phyloP scores from a whole-genome alignment of 2,888 invertebrate genomes.

The Eudemis profundana region DNA sequence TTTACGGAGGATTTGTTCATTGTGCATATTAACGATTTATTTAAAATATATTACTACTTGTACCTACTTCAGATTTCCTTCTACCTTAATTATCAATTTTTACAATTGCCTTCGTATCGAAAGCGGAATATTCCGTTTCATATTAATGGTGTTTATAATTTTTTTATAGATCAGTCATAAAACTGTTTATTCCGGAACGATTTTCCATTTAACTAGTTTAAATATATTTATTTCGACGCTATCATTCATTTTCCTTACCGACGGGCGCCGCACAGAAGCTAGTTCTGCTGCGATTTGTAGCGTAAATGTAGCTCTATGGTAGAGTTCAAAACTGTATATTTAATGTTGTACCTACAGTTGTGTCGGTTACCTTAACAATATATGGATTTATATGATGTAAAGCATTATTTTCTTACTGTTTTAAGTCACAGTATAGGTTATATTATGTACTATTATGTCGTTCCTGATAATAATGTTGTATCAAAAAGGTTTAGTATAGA shows the following conservation, averaged over 20 bases:
- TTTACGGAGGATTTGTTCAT: background rate
- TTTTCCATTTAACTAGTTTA: no score
- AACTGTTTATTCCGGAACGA: no score
- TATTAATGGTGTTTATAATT: no score
- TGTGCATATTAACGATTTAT: no score
- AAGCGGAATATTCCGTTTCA: no score
- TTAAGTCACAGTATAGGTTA: background rate
- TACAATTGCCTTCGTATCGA: no score
- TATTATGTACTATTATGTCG: background rate
- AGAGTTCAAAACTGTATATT: background rate
- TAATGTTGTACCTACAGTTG: background rate
- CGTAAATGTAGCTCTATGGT: background rate
- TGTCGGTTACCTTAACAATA: background rate
- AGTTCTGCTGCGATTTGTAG: background rate
- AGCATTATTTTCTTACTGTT: background rate
- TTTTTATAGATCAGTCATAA: no score
- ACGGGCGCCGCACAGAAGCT: conserved; percentile 14
- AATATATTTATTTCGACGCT: background rate
- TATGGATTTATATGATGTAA: background rate
- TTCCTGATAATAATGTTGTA: background rate
- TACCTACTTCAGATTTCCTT: no score
- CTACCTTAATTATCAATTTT: no score
- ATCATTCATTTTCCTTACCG: conserved; percentile 5
- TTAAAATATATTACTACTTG: no score
- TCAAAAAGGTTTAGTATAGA: background rate